Conservation (phyloP, 1,140 invertebrate genomes). For the Centruroides vittatus region DNA sequence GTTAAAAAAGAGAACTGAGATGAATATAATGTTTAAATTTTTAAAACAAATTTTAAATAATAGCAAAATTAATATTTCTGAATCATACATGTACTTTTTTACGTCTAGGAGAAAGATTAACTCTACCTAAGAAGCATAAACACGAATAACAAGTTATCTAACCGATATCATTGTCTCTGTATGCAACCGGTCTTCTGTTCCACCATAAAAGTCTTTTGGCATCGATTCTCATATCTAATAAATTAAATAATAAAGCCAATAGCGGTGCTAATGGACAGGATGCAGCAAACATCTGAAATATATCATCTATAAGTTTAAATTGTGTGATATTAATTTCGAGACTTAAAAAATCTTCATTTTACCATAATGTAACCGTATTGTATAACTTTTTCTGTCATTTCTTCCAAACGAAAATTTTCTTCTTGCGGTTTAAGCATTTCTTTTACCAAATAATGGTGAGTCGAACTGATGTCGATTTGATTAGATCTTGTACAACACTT, state of each 20-base stretch:
- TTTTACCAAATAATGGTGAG: conserved; percentile 18
- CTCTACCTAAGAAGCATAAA: too few relatives aligned
- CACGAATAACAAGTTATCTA: not conserved
- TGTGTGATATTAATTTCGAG: not conserved
- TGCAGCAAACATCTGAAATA: conserved; percentile 32
- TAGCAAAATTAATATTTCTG: too few relatives aligned
- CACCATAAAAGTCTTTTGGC: conserved; percentile 31
- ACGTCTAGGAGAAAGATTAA: too few relatives aligned
- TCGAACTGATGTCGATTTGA: not conserved
- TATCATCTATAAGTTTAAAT: not conserved
- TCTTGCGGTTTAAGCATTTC: conserved; percentile 27
- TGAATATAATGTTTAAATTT: too few relatives aligned
- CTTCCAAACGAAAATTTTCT: conserved; percentile 30
- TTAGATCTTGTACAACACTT: too few relatives aligned
- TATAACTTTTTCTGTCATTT: conserved; percentile 35
- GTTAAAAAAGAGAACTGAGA: not conserved
- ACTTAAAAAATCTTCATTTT: conserved; percentile 1
- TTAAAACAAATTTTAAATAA: too few relatives aligned
- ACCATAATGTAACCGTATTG: conserved; percentile 35
- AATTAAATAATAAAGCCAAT: conserved; percentile 28
- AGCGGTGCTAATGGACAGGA: conserved; percentile 33
- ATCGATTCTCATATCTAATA: conserved; percentile 31
- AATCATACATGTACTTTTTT: too few relatives aligned
- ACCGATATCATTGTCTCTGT: conserved; percentile 34
- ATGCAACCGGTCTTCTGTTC: conserved; percentile 29